A percentile compares a stretch with the other conserved stretches of the same genome.
Evolutionary conservation across 1,140 invertebrate genomes (phyloP).

Genomic region (Bombus vancouverensis): DNA sequence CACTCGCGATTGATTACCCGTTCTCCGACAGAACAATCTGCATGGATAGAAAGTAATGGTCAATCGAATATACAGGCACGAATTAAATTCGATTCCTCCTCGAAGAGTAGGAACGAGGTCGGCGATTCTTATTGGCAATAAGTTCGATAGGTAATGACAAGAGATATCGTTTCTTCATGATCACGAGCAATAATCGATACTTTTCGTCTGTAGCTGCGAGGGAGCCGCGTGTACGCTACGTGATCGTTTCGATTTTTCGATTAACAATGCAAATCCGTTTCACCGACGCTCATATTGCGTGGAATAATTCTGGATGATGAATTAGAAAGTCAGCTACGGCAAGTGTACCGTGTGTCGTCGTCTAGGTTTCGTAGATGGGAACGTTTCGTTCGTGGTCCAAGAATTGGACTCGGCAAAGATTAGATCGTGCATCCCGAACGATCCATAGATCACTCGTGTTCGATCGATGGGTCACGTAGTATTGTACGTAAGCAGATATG

Average conservation of each 20-base stretch:
- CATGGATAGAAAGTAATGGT: conserved; percentile 40
- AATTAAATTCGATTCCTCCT: conserved; percentile 62
- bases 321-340: conserved; percentile 68
- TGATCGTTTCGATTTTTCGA: conserved; percentile 70
- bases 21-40: conserved; percentile 32
- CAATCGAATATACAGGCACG: conserved; percentile 20
- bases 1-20: conserved; percentile 21
- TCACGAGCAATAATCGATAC: conserved; percentile 58
- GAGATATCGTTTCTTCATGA: background rate
- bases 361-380: conserved; percentile 47
- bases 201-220: conserved; percentile 57
- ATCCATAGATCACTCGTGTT: conserved; percentile 48
- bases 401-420: conserved; percentile 35
- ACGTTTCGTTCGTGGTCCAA: conserved; percentile 53
- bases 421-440: conserved; percentile 57
- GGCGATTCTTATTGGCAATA: conserved; percentile 35
- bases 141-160: conserved; percentile 30
- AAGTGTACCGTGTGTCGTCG: conserved; percentile 33
- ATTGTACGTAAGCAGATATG: background rate
- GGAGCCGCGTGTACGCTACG: conserved; percentile 4
- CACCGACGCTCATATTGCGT: conserved; percentile 49
- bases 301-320: conserved; percentile 69
- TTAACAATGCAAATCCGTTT: conserved; percentile 73
- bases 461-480: conserved; percentile 52
- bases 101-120: conserved; percentile 46